Evolutionary conservation across 2,113 vertebrate genomes (phyloP).

Genomic region (Aramus guarauna): DNA sequence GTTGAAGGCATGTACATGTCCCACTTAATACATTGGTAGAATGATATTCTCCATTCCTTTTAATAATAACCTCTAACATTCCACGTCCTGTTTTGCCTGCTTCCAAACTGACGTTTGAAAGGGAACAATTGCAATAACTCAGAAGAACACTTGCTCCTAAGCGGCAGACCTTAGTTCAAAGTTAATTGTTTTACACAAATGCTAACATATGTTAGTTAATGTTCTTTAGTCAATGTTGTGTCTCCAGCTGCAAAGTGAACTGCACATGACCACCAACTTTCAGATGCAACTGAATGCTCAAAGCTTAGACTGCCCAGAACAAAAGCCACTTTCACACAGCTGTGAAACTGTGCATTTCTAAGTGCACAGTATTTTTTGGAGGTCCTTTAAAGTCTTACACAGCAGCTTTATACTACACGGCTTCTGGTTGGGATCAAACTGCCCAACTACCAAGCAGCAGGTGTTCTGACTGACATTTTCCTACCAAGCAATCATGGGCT

Average conservation of each 20-base stretch:
- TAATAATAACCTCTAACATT: not conserved
- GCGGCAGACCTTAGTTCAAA: not conserved
- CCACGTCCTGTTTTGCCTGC: not conserved
- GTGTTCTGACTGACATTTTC: not conserved
- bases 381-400: not conserved
- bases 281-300: not conserved
- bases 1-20: fast-evolving
- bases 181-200: not conserved
- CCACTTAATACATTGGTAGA: not conserved
- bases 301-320: not conserved
- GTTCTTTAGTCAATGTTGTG: not conserved
- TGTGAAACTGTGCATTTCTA: not conserved
- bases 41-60: not conserved
- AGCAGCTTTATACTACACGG: not conserved
- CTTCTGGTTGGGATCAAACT: not conserved
- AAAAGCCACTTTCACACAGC: not conserved
- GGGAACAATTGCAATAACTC: not conserved
- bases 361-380: not conserved
- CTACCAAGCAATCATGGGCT: not conserved
- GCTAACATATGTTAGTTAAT: not conserved
- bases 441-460: not conserved
- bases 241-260: not conserved
- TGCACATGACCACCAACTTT: not conserved
- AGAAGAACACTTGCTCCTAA: not conserved
- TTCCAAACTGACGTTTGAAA: not conserved